Evolutionary conservation across 2,797 vertebrate species (phyloP), one percentile per base, ranked within the genome.

Genomic region (Eospalax fontanierii): DNA sequence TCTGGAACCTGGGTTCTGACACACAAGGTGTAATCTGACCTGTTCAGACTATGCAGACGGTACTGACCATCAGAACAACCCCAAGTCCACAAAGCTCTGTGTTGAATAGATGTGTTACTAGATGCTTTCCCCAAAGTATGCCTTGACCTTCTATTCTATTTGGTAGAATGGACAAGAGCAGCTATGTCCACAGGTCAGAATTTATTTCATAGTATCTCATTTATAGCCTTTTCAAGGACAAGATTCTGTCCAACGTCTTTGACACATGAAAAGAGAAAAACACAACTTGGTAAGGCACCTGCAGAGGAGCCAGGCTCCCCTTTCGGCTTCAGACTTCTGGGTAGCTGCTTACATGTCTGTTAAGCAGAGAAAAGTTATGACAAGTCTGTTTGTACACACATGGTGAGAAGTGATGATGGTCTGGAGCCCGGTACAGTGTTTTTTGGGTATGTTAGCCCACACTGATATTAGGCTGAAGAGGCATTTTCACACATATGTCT

Each of bases 241-340:
- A 87, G 93, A 85, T 93, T 98, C 96, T 68, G 97, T 96, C 97
- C 93, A 95, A 94, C 94, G 95, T 92, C 96, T 93, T 92, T 95
- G 97, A 97, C 91, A 96, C 38, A 84, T 96, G 95, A 97, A 97
- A 97, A 97, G 92, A 94, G 95, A 98, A 97, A 78, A 97, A 66
- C 79, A 93, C 81, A 92, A 54, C 92, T 96, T 97, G 61, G 97
- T 97, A 98, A 98, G 98, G 98, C 98, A 98, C 98, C 94, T 97
- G 96, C 95, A 97, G 90, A 97, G 89, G 91, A 92, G 66, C 94
- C 89, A 71, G 96, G 94, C 76, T 46, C 90, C 95, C 82, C 43
- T 89, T 96, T 94, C 95, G 50, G 21, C 65, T 97, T 1, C 96
- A 96, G 96, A 97, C 94, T 97, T 43, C 90, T 95, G 70, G 46